These are phyloP conservation scores for Drosophila austrosaltans DNA, from an alignment of 2,888 invertebrate species.

Conservation along the genomic window DNA sequence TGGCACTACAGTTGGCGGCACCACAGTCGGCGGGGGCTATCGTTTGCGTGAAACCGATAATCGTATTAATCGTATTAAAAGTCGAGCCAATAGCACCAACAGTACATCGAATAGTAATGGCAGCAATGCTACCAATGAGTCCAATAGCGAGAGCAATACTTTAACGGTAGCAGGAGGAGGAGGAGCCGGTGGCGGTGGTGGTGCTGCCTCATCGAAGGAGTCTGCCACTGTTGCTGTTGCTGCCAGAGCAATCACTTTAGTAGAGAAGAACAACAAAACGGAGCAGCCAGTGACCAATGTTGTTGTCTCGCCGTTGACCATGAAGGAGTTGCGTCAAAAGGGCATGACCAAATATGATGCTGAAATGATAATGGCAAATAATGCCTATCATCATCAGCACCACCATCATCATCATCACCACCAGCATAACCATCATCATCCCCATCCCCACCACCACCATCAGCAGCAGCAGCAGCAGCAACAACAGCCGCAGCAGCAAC, in stretches of 20 bases:
- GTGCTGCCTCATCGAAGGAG: not conserved
- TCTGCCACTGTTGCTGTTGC: constrained; percentile 20
- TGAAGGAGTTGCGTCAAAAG: constrained; percentile 92
- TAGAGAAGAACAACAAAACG: constrained; percentile 53
- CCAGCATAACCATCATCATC: constrained; percentile 52
- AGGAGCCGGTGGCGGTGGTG: constrained; percentile 25
- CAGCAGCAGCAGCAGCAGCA: constrained; percentile 40
- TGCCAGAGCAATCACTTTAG: constrained; percentile 42
- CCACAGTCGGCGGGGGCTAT: constrained; percentile 86
- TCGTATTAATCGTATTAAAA: constrained; percentile 93
- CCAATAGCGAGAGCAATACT: constrained; percentile 20
- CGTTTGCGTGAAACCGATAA: constrained; percentile 97
- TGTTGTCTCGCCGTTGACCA: constrained; percentile 86
- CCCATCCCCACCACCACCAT: constrained; percentile 51
- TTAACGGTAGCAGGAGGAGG: constrained; percentile 25
- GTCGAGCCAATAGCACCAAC: constrained; percentile 83
- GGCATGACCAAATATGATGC: constrained; percentile 95
- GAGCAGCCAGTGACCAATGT: constrained; percentile 60
- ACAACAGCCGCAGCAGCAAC: constrained; percentile 26
- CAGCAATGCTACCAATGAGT: constrained; percentile 49
- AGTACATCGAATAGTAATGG: constrained; percentile 82
- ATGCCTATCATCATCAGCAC: constrained; percentile 76
- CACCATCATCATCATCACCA: constrained; percentile 58
- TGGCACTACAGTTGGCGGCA: constrained; percentile 67
- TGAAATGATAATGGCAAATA: constrained; percentile 90